A percentile compares a stretch with the other conserved stretches of the same genome.
Conservation (phyloP, 2,888 invertebrate species). For the Spisula solida region DNA sequence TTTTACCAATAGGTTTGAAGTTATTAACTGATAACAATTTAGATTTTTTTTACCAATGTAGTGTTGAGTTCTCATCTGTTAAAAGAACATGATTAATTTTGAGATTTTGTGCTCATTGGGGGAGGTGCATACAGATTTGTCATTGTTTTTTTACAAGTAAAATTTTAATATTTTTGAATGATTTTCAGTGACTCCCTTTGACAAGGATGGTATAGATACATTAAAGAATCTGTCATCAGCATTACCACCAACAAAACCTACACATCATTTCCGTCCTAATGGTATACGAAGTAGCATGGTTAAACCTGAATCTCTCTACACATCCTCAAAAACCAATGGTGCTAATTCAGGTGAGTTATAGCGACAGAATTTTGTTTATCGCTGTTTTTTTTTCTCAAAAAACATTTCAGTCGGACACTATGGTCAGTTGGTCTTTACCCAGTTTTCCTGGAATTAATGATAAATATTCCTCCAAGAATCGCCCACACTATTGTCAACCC, state of each 20-base stretch:
- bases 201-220: slow-evolving; percentile 74
- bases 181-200: slow-evolving; percentile 73
- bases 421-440: no score
- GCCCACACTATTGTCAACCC: no score
- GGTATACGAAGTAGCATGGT: slow-evolving; percentile 75
- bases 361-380: not conserved
- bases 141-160: no score
- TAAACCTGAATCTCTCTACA: slow-evolving; percentile 75
- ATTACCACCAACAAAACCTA: slow-evolving; percentile 75
- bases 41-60: no score
- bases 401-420: not conserved
- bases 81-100: no score
- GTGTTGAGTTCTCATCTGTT: no score
- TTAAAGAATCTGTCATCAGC: slow-evolving; percentile 68
- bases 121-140: no score
- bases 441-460: no score
- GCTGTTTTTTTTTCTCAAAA: not conserved
- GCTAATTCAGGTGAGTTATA: slow-evolving; percentile 52
- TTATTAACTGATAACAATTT: not conserved
- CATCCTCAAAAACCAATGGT: slow-evolving; percentile 63
- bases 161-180: not conserved
- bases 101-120: no score
- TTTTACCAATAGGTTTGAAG: no score
- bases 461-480: no score
- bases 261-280: slow-evolving; percentile 77